Evolutionary conservation across 2,797 vertebrate species (phyloP).

Genomic region (Sphenopsis melanotis): DNA sequence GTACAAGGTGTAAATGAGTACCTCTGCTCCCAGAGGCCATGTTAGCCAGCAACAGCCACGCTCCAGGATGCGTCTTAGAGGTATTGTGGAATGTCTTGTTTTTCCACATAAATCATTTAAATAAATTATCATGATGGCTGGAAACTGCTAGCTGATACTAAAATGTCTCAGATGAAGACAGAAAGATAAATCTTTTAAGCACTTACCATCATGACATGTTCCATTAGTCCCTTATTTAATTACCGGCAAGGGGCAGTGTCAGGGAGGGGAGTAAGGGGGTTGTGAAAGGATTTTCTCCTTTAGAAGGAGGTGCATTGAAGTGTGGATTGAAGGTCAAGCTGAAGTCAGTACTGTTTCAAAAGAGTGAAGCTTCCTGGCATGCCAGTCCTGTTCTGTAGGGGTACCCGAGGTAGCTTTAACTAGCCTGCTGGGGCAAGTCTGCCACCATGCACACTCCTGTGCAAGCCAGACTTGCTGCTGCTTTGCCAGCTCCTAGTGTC

Average conservation of each 20-base stretch:
- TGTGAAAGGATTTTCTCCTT: not conserved
- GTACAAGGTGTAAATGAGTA: not conserved
- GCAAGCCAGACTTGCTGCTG: not conserved
- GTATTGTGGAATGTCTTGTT: constrained; percentile 61
- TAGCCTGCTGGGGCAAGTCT: not conserved
- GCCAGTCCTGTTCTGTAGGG: not conserved
- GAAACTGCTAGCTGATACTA: constrained; percentile 37
- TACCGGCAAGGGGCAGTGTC: not conserved
- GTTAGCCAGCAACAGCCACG: constrained; percentile 22
- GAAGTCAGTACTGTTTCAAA: not conserved
- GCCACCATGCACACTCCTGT: not conserved
- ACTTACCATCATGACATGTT: constrained; percentile 5
- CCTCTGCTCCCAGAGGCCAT: not conserved
- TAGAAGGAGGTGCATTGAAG: not conserved
- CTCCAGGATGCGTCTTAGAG: constrained; percentile 43
- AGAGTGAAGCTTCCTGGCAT: not conserved
- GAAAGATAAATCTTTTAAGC: constrained; percentile 30
- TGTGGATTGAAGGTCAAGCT: not conserved
- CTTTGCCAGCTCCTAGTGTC: not conserved
- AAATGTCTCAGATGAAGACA: constrained; percentile 64
- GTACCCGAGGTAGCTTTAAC: not conserved
- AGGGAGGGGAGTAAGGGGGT: not conserved
- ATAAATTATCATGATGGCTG: constrained; percentile 53
- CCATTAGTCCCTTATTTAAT: constrained; percentile 42
- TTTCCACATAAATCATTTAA: constrained; percentile 71